These are phyloP conservation scores for Chloropsis cyanopogon DNA, from an alignment of 2,113 vertebrate species.

Conservation along the genomic window DNA sequence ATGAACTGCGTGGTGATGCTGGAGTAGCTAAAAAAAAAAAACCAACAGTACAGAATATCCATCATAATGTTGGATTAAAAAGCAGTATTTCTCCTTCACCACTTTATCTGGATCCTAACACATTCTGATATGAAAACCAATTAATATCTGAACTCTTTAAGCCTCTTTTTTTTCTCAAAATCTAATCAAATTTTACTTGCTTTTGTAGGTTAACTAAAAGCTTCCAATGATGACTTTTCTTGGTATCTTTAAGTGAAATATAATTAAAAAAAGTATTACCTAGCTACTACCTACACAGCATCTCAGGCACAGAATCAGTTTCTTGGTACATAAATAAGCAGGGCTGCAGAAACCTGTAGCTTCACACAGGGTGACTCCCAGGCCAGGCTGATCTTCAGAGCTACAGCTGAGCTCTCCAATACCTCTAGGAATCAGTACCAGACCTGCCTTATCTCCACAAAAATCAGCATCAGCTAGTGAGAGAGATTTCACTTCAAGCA, in stretches of 20 bases:
- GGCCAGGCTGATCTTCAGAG: not conserved
- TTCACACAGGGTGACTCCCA: not conserved
- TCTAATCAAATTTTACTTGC: not conserved
- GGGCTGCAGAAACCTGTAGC: not conserved
- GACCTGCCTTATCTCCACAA: not conserved
- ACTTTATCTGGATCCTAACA: not conserved
- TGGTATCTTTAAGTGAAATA: not conserved
- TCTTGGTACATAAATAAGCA: not conserved
- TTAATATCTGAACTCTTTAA: not conserved
- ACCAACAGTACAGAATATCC: not conserved
- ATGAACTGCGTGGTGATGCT: slow-evolving; percentile 97
- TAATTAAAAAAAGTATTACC: not conserved
- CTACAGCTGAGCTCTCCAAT: not conserved
- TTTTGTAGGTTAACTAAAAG: not conserved
- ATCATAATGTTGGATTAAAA: not conserved
- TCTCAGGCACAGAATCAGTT: not conserved
- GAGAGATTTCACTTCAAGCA: not conserved
- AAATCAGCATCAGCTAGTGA: not conserved
- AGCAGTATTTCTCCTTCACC: not conserved
- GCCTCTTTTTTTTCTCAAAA: not conserved
- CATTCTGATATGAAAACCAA: not conserved
- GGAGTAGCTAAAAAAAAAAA: slow-evolving; percentile 79
- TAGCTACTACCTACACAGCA: not conserved
- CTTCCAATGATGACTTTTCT: not conserved
- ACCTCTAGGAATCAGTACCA: not conserved